A percentile compares a stretch with the other conserved stretches of the same genome.
Evolutionary conservation across 2,797 vertebrate genomes (phyloP).

Genomic region (Acipenser oxyrinchus): DNA sequence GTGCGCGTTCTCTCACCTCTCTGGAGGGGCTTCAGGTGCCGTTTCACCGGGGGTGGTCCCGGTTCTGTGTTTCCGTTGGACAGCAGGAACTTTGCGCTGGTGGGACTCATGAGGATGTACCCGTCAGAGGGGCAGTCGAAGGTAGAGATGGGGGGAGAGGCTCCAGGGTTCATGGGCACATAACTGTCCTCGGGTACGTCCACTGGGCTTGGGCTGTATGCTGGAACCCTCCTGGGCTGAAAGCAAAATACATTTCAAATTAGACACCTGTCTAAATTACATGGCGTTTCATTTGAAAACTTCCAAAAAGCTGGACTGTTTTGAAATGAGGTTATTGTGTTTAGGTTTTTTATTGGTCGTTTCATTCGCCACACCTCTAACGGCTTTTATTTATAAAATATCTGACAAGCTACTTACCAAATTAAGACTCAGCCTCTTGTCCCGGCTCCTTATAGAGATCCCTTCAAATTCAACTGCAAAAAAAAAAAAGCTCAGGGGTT

Average conservation of each 20-base stretch:
- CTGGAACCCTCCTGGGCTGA: conserved; percentile 60
- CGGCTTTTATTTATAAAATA: no score
- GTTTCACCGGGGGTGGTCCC: conserved; percentile 25
- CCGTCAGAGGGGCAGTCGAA: conserved; percentile 57
- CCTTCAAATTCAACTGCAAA: conserved; percentile 67
- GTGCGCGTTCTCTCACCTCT: conserved; percentile 59
- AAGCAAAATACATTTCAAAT: conserved; percentile 22
- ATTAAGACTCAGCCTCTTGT: conserved; percentile 86
- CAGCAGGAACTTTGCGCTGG: conserved; percentile 41
- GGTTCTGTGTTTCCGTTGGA: conserved; percentile 33
- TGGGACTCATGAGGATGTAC: conserved; percentile 89
- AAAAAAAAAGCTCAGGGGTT: conserved; percentile 26
- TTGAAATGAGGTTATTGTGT: no score
- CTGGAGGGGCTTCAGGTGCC: conserved; percentile 69
- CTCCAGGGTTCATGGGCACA: conserved; percentile 74
- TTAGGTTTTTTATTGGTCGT: no score
- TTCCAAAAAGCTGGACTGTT: no score
- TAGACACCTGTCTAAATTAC: not conserved
- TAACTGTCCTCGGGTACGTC: conserved; percentile 69
- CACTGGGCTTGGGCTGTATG: conserved; percentile 34
- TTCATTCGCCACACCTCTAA: no score
- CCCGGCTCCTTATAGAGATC: conserved; percentile 57
- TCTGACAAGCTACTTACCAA: conserved; percentile 61
- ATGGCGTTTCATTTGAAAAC: not conserved
- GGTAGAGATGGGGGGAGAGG: conserved; percentile 44